Conservation (phyloP, 2,797 vertebrate species). For the Crocodylus rhombifer region DNA sequence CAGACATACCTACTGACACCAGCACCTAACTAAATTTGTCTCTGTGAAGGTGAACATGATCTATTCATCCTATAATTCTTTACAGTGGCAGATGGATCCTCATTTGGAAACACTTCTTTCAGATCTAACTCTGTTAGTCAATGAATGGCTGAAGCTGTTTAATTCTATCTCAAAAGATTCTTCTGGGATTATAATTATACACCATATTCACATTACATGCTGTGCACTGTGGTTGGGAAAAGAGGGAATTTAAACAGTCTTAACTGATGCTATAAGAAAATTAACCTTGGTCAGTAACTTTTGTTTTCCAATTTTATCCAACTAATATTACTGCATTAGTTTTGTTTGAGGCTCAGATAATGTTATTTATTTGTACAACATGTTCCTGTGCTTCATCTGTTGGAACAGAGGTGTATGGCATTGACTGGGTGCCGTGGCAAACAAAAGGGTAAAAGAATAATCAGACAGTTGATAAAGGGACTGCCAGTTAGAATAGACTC, state of each 20-base stretch:
- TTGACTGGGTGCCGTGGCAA: slow-evolving; percentile 53
- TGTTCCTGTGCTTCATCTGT: slow-evolving; percentile 19
- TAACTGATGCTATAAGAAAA: background rate
- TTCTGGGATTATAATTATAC: background rate
- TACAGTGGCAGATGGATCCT: background rate
- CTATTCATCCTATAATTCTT: background rate
- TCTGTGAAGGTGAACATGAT: background rate
- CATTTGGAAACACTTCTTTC: background rate
- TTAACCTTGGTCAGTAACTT: background rate
- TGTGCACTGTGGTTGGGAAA: background rate
- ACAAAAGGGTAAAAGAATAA: slow-evolving; percentile 66
- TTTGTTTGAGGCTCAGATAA: slow-evolving; percentile 17
- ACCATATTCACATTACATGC: too few relatives aligned
- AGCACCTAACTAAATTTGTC: background rate
- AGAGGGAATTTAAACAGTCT: background rate
- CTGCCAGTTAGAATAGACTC: slow-evolving; percentile 46
- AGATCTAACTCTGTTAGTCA: background rate
- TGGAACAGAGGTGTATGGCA: background rate
- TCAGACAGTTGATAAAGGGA: slow-evolving; percentile 49
- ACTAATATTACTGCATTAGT: background rate
- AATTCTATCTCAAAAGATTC: background rate
- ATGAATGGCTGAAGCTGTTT: background rate
- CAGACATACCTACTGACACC: background rate
- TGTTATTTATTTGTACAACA: slow-evolving; percentile 45
- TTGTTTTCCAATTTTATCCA: background rate